phyloP scores from a whole-genome alignment of 1,140 invertebrate species.

The Papilio aristodemus region DNA sequence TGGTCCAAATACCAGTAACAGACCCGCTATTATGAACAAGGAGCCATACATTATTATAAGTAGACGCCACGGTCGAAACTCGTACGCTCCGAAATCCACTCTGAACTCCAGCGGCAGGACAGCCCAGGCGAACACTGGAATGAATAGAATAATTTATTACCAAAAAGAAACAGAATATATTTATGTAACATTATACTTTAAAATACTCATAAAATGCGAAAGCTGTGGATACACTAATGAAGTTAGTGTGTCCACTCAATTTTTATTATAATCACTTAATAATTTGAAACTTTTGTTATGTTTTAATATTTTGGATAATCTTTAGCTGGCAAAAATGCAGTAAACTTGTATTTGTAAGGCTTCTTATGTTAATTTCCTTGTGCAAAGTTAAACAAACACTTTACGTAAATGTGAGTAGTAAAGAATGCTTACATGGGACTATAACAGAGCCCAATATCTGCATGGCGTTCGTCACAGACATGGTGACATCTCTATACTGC shows the following conservation, averaged over 20 bases:
- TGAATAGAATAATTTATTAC: too few relatives aligned
- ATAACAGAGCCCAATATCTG: constrained; percentile 59
- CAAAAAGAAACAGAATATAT: too few relatives aligned
- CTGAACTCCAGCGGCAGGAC: constrained; percentile 82
- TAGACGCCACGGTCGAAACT: constrained; percentile 83
- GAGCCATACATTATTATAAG: constrained; percentile 76
- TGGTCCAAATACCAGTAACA: constrained; percentile 80
- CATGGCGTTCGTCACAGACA: constrained; percentile 65
- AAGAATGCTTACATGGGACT: constrained; percentile 69
- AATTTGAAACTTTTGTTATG: background rate
- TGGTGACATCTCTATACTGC: constrained; percentile 59
- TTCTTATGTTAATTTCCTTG: too few relatives aligned
- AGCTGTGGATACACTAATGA: too few relatives aligned
- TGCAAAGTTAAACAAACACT: too few relatives aligned
- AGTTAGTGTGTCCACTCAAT: too few relatives aligned
- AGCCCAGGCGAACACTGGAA: constrained; percentile 82
- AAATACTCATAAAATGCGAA: too few relatives aligned
- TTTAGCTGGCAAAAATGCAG: background rate
- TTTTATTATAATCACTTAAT: too few relatives aligned
- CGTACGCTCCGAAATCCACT: constrained; percentile 66
- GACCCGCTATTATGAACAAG: constrained; percentile 72
- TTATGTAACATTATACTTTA: too few relatives aligned
- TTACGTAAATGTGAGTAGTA: too few relatives aligned
- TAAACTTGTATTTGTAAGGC: background rate
- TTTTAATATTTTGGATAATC: background rate